phyloP scores from a whole-genome alignment of 2,888 invertebrate species.

The Entomobrya multifasciata region DNA sequence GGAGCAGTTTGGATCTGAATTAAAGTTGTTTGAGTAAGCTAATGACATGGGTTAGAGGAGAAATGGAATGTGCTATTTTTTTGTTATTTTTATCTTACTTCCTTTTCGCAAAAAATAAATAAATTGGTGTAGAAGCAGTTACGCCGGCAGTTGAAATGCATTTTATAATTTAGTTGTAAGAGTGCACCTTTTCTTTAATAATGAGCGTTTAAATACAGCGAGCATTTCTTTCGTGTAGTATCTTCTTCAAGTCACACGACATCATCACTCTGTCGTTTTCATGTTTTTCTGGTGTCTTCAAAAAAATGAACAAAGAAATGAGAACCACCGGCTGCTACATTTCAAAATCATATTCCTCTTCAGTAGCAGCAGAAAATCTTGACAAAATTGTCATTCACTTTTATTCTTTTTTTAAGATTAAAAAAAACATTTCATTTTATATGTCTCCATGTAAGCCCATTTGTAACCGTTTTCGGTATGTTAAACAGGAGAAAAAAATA shows the following conservation, averaged over 20 bases:
- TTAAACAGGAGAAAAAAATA: background rate
- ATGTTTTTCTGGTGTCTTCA: too few relatives aligned
- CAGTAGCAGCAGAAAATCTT: constrained; percentile 26
- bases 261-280: too few relatives aligned
- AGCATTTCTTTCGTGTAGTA: background rate
- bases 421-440: constrained; percentile 19
- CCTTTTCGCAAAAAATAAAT: constrained; percentile 26
- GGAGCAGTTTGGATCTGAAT: too few relatives aligned
- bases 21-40: constrained; percentile 41
- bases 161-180: too few relatives aligned
- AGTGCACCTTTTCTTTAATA: too few relatives aligned
- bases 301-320: background rate
- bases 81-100: constrained; percentile 33
- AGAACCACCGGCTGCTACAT: constrained; percentile 62
- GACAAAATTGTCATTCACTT: background rate
- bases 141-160: too few relatives aligned
- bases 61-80: constrained; percentile 3
- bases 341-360: constrained; percentile 10
- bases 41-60: constrained; percentile 38
- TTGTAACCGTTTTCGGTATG: constrained; percentile 65
- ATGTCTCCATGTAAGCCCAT: constrained; percentile 37
- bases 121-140: too few relatives aligned
- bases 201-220: background rate
- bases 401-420: constrained; percentile 3
- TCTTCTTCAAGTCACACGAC: too few relatives aligned